Conservation (phyloP, 2,888 invertebrate genomes). For the Thysanoteuthis rhombus region DNA sequence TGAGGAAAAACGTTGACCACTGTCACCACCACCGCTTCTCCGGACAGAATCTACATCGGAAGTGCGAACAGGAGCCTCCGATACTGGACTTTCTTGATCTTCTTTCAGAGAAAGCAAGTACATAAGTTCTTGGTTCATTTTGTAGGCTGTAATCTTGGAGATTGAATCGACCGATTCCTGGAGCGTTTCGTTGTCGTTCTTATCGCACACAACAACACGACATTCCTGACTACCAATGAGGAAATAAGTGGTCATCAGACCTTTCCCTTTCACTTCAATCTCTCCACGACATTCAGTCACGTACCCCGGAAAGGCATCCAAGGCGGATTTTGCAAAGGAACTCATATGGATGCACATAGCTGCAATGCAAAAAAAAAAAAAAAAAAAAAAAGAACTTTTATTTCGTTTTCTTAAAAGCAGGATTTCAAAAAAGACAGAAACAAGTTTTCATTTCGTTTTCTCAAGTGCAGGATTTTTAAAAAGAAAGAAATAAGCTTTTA, state of each 20-base stretch:
- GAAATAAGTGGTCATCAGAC: constrained; percentile 92
- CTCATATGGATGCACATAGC: constrained; percentile 58
- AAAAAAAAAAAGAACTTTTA: constrained; percentile 24
- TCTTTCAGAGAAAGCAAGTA: background rate
- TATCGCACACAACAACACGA: background rate
- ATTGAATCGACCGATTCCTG: background rate
- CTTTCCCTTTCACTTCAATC: constrained; percentile 90
- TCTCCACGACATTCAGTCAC: constrained; percentile 64
- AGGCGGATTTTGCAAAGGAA: constrained; percentile 43
- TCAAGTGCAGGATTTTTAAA: no score
- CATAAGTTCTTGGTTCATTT: background rate
- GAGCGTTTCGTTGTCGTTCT: background rate
- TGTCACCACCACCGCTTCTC: no score
- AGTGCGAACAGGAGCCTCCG: background rate
- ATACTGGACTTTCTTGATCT: background rate
- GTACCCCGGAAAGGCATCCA: constrained; percentile 50
- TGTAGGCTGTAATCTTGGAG: background rate
- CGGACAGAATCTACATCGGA: no score
- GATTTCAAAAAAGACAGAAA: no score
- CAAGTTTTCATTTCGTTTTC: no score
- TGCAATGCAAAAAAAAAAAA: constrained; percentile 34
- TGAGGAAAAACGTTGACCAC: background rate
- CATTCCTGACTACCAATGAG: constrained; percentile 67
- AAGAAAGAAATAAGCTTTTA: no score
- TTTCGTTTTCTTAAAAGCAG: no score